phyloP scores from a whole-genome alignment of 92 coral and sea anemone genomes.

The Palythoa grandis region DNA sequence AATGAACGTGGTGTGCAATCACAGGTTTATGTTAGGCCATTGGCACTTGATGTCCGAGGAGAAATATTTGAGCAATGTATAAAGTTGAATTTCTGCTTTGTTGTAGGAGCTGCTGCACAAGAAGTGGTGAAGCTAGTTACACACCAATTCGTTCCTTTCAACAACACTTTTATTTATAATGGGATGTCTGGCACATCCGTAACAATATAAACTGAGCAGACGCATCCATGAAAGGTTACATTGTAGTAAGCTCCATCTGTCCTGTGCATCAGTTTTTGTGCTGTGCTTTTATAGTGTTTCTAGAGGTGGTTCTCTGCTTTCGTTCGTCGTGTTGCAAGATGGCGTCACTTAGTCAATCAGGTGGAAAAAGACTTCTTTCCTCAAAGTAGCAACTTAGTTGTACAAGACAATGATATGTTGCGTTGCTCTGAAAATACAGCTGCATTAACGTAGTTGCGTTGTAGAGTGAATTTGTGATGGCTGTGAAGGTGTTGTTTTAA shows the following conservation, averaged over 20 bases:
- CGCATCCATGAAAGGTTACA: neutral
- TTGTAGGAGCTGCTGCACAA: conserved; percentile 94
- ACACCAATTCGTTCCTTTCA: conserved; percentile 92
- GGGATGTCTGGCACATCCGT: conserved; percentile 93
- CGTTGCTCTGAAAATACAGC: neutral
- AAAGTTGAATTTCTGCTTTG: too few relatives aligned
- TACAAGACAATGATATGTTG: neutral
- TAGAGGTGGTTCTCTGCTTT: neutral
- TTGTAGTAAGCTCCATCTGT: neutral
- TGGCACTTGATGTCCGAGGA: neutral
- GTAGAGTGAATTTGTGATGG: neutral
- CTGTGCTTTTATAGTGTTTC: neutral
- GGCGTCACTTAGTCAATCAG: neutral
- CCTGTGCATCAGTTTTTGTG: neutral
- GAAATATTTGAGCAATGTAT: neutral
- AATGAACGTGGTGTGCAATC: neutral
- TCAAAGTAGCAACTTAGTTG: neutral
- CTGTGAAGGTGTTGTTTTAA: neutral
- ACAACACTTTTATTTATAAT: conserved; percentile 88
- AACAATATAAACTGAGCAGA: conserved; percentile 54
- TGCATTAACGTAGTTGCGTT: neutral
- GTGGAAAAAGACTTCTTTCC: neutral
- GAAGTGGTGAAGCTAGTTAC: conserved; percentile 95
- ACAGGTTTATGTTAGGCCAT: neutral
- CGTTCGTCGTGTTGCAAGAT: neutral